phyloP scores from a whole-genome alignment of 1,140 invertebrate genomes.

The Cydia amplana region DNA sequence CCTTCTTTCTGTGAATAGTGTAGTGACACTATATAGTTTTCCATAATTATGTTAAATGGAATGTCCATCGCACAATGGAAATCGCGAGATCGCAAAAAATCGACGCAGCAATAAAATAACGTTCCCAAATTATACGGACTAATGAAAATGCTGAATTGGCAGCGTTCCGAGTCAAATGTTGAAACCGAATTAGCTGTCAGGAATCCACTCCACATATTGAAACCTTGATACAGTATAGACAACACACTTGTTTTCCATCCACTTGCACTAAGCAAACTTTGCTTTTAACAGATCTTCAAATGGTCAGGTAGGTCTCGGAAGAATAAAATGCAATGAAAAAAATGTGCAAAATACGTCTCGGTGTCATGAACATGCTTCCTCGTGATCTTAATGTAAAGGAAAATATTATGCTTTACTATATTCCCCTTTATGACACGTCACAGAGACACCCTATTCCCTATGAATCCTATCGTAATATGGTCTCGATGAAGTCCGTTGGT shows the following conservation, averaged over 20 bases:
- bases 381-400: no score
- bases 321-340: no score
- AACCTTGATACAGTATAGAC: constrained; percentile 16
- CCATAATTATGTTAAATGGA: not conserved
- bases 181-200: constrained; percentile 21
- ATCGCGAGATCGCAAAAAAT: not conserved
- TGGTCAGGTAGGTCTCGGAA: no score
- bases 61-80: not conserved
- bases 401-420: no score
- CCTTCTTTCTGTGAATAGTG: not conserved
- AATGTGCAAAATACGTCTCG: no score
- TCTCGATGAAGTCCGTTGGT: no score
- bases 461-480: no score
- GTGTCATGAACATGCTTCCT: no score
- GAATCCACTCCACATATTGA: constrained; percentile 29
- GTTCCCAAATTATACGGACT: constrained; percentile 24
- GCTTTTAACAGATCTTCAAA: no score
- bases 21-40: not conserved
- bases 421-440: no score
- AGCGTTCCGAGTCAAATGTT: constrained; percentile 23
- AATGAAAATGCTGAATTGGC: constrained; percentile 26
- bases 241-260: not conserved
- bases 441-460: no score
- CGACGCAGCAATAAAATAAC: not conserved
- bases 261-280: no score